Percentiles rank a stretch among this genome's conserved stretches.
Evolutionary conservation across 2,888 invertebrate species (phyloP).

Genomic region (Diachrysia chrysitis): DNA sequence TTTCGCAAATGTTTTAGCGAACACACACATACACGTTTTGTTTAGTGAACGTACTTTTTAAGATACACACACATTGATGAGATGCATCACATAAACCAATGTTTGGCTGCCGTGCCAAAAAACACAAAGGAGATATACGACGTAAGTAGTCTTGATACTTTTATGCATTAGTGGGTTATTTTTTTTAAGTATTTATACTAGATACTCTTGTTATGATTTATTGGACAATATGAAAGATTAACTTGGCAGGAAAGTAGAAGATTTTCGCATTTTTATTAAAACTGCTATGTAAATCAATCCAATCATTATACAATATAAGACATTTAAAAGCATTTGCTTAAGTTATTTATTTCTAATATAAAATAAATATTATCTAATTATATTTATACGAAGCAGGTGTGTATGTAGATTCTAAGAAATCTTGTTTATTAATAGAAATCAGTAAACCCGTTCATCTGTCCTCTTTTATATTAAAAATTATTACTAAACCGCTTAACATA

Average conservation of each 20-base stretch:
- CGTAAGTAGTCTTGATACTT: conserved; percentile 75
- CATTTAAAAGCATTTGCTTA: conserved; percentile 22
- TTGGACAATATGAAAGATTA: too few relatives aligned
- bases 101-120: conserved; percentile 87
- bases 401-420: conserved; percentile 58
- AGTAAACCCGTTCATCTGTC: conserved; percentile 64
- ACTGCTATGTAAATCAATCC: conserved; percentile 40
- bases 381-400: conserved; percentile 47
- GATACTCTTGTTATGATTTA: too few relatives aligned
- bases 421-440: conserved; percentile 66
- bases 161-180: background rate
- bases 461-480: conserved; percentile 63
- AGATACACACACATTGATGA: conserved; percentile 62
- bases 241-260: too few relatives aligned
- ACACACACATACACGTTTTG: conserved; percentile 43
- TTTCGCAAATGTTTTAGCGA: conserved; percentile 58
- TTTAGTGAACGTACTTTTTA: conserved; percentile 60
- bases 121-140: conserved; percentile 77
- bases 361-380: conserved; percentile 57
- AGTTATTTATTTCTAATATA: conserved; percentile 43
- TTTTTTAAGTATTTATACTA: background rate
- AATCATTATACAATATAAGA: conserved; percentile 17
- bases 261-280: conserved; percentile 55
- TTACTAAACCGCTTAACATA: conserved; percentile 46
- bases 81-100: conserved; percentile 84